Percentiles rank a stretch among this genome's conserved stretches.
phyloP scores from a whole-genome alignment of 2,113 vertebrate species.

The Dicaeum eximium region DNA sequence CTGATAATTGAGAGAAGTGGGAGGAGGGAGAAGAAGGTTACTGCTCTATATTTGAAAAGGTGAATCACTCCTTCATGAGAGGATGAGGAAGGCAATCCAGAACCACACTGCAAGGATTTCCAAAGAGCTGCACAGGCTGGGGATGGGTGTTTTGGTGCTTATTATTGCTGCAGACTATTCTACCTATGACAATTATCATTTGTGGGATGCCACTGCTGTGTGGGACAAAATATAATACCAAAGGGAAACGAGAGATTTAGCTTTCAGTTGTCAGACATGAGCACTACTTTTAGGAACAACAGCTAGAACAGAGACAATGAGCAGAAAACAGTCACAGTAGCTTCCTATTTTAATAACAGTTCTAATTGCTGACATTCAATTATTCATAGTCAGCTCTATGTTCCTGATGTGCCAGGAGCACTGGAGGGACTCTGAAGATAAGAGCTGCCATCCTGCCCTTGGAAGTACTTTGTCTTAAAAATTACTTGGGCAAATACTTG shows the following conservation, averaged over 20 bases:
- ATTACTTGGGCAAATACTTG: neutral
- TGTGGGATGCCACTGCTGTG: neutral
- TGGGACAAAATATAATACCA: neutral
- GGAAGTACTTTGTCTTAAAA: neutral
- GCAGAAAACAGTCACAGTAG: neutral
- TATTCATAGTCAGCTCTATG: neutral
- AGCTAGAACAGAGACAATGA: neutral
- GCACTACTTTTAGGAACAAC: neutral
- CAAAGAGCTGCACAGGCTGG: neutral
- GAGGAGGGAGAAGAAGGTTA: slow-evolving; percentile 44
- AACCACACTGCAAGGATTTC: neutral
- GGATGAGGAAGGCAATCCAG: neutral
- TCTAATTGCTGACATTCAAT: neutral
- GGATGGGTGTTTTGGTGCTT: neutral
- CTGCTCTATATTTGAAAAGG: slow-evolving; percentile 62
- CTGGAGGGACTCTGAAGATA: neutral
- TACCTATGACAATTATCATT: neutral
- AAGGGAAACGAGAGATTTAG: neutral
- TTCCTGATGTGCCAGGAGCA: neutral
- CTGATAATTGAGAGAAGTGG: slow-evolving; percentile 49
- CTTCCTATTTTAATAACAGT: neutral
- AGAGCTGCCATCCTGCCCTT: neutral
- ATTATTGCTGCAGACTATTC: neutral
- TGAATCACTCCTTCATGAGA: slow-evolving; percentile 57
- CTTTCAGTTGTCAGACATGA: neutral